Evolutionary conservation across 2,888 invertebrate genomes (phyloP).

Genomic region (Polia nebulosa): DNA sequence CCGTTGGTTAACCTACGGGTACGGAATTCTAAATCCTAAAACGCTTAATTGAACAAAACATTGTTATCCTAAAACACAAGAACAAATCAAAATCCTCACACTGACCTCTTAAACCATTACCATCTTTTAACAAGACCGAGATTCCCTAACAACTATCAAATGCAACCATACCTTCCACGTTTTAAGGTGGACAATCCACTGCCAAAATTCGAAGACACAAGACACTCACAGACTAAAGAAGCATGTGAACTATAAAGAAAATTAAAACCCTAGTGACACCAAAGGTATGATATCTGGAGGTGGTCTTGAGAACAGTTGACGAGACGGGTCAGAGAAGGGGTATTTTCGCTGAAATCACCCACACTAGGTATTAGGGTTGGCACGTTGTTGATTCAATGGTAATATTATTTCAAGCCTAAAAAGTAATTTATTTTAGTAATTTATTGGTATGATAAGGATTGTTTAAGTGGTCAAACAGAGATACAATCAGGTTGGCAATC

Average conservation of each 20-base stretch:
- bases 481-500: too few species aligned
- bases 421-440: not conserved
- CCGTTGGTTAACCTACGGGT: too few species aligned
- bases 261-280: slow-evolving; percentile 58
- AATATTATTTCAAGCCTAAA: not conserved
- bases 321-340: slow-evolving; percentile 50
- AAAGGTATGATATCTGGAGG: slow-evolving; percentile 59
- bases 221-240: slow-evolving; percentile 44
- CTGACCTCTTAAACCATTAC: not conserved
- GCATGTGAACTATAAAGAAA: slow-evolving; percentile 56
- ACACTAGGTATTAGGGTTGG: slow-evolving; percentile 57
- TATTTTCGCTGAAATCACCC: slow-evolving; percentile 60
- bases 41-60: too few species aligned
- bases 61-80: too few species aligned
- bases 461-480: too few species aligned
- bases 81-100: not conserved
- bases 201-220: slow-evolving; percentile 15
- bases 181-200: slow-evolving; percentile 18
- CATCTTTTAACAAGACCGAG: not conserved
- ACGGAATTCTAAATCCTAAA: too few species aligned
- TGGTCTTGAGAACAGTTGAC: slow-evolving; percentile 54
- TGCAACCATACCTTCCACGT: not conserved
- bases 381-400: not conserved
- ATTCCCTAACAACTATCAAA: not conserved
- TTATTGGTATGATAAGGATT: too few species aligned